phyloP scores from a whole-genome alignment of 2,888 invertebrate genomes.

The Chamaedrilus cognettii region DNA sequence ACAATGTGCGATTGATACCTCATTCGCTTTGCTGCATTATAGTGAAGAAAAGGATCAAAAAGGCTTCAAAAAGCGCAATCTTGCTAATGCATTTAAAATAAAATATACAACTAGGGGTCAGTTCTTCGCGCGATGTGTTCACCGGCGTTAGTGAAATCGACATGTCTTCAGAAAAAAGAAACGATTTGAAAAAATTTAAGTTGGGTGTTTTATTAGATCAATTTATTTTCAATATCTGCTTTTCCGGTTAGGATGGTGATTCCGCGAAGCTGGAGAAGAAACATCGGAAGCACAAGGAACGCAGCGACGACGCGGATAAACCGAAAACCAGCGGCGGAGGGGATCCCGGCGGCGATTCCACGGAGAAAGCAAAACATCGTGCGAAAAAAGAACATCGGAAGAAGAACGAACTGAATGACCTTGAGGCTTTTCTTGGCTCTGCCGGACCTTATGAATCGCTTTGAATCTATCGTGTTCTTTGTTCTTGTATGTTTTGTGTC shows the following conservation, averaged over 20 bases:
- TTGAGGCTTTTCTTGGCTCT: constrained; percentile 33
- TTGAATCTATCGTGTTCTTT: background rate
- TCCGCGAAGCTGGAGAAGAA: constrained; percentile 15
- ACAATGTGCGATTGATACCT: too few relatives aligned
- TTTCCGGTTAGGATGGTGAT: constrained; percentile 5
- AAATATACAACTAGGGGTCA: too few relatives aligned
- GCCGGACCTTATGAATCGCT: constrained; percentile 17
- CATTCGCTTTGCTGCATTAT: too few relatives aligned
- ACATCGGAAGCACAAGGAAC: constrained; percentile 9
- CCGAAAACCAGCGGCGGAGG: constrained; percentile 5
- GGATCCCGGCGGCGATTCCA: too few relatives aligned
- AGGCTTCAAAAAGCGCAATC: too few relatives aligned
- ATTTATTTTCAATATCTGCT: background rate
- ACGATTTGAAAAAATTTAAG: too few relatives aligned
- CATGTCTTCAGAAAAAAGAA: too few relatives aligned
- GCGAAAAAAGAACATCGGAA: constrained; percentile 14
- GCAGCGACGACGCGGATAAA: background rate
- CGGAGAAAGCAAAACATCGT: constrained; percentile 2
- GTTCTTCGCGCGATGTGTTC: too few relatives aligned
- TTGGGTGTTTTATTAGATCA: background rate
- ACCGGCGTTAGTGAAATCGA: too few relatives aligned
- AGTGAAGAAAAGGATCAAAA: too few relatives aligned
- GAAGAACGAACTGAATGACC: constrained; percentile 29
- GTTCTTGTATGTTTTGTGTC: too few relatives aligned
- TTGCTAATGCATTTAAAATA: too few relatives aligned